Evolutionary conservation across 1,140 invertebrate species (phyloP), one percentile per base, ranked within the genome.

Genomic region (Cepaea nemoralis): DNA sequence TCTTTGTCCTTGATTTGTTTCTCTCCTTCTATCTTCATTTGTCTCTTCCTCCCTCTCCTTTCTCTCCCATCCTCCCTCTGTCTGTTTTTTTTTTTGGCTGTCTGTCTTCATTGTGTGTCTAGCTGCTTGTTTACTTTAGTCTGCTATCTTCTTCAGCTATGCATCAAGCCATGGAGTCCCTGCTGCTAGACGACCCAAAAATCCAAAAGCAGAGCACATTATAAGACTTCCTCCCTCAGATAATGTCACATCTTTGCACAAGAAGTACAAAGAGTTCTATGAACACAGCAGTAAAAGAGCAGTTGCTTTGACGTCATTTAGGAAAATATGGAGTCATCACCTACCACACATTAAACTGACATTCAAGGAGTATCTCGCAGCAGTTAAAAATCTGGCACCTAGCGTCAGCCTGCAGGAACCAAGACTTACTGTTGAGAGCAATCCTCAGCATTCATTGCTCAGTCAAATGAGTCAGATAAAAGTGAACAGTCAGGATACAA

Each of bases 181-280:
- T 12, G 39, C 45, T 50, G 35, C 73, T 33, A 75, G 31, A 42
- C 40, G 16, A 27, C 42, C 45, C 16, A 75, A 75, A 50, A 75
- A 75, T 75, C 6, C 45, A 10, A 45, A 33, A 50, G 42, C 42
- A 10, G 50, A 35, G 27, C 22, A 27, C 12, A 35, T 50, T 6
- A 35, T 75, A 40, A 22, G 73, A 75, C 73, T 75, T 75, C 73
- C 73, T 48, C 16, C 73, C 12, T 33, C 73, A 22, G 73, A 48
- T 27, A 75, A 37, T 45, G 31, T 75, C 40, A 75, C 40, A 75
- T 50, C 42, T 31, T 42, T 75, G 27, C 48, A 75, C 33, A 75
- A 75, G 73, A 37, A 48, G 31, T 75, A 75, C 73, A 75, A 75
- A n/a, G 73, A 75, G n/a, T 42, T 48, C 35, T 50, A 42, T 55